A percentile compares a stretch with the other conserved stretches of the same genome.
Conservation (phyloP, 2,113 vertebrate genomes). For the Syrrhaptes paradoxus region DNA sequence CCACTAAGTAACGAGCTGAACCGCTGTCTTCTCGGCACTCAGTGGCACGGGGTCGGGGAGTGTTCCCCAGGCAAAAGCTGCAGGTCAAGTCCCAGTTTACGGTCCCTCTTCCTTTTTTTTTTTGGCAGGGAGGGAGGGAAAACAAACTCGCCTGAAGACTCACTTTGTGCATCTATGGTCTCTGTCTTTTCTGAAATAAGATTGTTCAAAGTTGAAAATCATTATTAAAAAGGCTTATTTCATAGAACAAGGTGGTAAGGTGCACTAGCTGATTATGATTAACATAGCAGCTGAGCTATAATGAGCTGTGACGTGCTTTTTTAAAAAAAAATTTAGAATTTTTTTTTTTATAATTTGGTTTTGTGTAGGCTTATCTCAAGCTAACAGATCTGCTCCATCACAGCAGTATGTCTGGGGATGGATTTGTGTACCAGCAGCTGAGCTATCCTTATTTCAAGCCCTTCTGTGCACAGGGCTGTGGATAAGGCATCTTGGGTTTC, state of each 20-base stretch:
- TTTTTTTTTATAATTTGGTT: not conserved
- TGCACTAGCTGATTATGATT: not conserved
- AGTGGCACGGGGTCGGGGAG: rapidly evolving
- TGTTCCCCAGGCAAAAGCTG: not conserved
- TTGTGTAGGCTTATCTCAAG: not conserved
- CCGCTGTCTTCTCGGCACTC: not conserved
- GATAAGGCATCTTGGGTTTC: not conserved
- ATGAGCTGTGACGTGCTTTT: not conserved
- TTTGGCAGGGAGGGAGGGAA: not conserved
- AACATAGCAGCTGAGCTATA: not conserved
- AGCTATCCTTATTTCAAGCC: not conserved
- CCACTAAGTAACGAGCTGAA: not conserved
- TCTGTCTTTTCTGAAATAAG: not conserved
- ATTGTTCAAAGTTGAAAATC: not conserved
- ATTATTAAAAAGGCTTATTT: not conserved
- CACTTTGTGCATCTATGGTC: rapidly evolving
- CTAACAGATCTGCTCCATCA: not conserved
- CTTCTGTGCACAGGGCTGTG: not conserved
- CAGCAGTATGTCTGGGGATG: not conserved
- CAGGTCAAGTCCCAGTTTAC: not conserved
- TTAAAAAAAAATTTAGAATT: not conserved
- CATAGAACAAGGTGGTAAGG: not conserved
- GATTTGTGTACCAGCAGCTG: not conserved
- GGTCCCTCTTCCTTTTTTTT: not conserved
- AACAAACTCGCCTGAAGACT: not conserved